Conservation (phyloP, 2,888 invertebrate species). For the Palloptera scutellata region DNA sequence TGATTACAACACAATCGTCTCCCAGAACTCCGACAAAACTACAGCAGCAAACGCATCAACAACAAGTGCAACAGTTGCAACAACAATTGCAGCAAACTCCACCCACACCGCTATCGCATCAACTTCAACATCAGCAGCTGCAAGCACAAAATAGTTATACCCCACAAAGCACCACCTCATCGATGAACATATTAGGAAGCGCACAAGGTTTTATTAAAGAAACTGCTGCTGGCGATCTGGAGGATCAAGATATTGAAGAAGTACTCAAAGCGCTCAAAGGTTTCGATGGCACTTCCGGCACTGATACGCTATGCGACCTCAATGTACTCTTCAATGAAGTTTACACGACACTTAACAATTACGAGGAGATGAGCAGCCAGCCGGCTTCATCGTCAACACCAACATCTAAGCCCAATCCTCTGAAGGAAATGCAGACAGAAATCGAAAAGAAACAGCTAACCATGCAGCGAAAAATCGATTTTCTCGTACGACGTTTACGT, state of each 20-base stretch:
- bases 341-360: slow-evolving; percentile 44
- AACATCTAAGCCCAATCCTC: slow-evolving; percentile 37
- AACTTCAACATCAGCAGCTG: slow-evolving; percentile 23
- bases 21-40: slow-evolving; percentile 37
- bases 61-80: slow-evolving; percentile 39
- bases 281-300: slow-evolving; percentile 67
- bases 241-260: slow-evolving; percentile 76
- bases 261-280: slow-evolving; percentile 82
- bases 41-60: slow-evolving; percentile 32
- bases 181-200: slow-evolving; percentile 38
- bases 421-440: slow-evolving; percentile 53
- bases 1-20: slow-evolving; percentile 33
- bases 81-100: slow-evolving; percentile 38
- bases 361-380: slow-evolving; percentile 45
- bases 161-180: slow-evolving; percentile 51
- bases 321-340: slow-evolving; percentile 58
- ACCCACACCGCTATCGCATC: slow-evolving; percentile 31
- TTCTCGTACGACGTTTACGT: slow-evolving; percentile 75
- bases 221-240: slow-evolving; percentile 67
- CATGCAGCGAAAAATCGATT: slow-evolving; percentile 75
- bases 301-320: slow-evolving; percentile 58
- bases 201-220: slow-evolving; percentile 68
- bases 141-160: slow-evolving; percentile 44
- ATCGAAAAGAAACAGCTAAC: slow-evolving; percentile 62
- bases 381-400: slow-evolving; percentile 30